A percentile compares a stretch with the other conserved stretches of the same genome.
These are phyloP conservation scores for Penaeus chinensis DNA, from an alignment of 1,140 invertebrate species.

Conservation along the genomic window DNA sequence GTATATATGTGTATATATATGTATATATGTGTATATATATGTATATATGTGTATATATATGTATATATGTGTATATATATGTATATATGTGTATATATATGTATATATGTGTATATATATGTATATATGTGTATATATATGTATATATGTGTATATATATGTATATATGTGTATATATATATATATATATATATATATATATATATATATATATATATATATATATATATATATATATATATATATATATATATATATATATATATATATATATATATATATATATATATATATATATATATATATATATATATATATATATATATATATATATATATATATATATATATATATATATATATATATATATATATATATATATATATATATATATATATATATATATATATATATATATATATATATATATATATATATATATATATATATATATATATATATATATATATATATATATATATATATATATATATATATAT, in stretches of 20 bases:
- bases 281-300: slow-evolving; percentile 31
- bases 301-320: slow-evolving; percentile 28
- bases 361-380: slow-evolving; percentile 31
- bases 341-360: slow-evolving; percentile 33
- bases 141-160: slow-evolving; percentile 33
- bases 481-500: too few species aligned
- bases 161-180: slow-evolving; percentile 17
- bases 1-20: slow-evolving; percentile 24
- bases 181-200: slow-evolving; percentile 22
- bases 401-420: slow-evolving; percentile 31
- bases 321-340: slow-evolving; percentile 33
- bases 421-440: slow-evolving; percentile 41
- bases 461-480: slow-evolving; percentile 38
- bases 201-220: slow-evolving; percentile 31
- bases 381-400: slow-evolving; percentile 33
- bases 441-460: slow-evolving; percentile 40
- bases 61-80: slow-evolving; percentile 29
- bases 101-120: too few species aligned
- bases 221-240: not conserved
- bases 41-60: slow-evolving; percentile 36
- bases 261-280: slow-evolving; percentile 33
- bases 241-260: slow-evolving; percentile 31
- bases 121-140: not conserved
- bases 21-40: slow-evolving; percentile 37
- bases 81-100: too few species aligned